Base-by-base conservation (phyloP, 2,113 vertebrate species). In the Podarcis muralis region DNA sequence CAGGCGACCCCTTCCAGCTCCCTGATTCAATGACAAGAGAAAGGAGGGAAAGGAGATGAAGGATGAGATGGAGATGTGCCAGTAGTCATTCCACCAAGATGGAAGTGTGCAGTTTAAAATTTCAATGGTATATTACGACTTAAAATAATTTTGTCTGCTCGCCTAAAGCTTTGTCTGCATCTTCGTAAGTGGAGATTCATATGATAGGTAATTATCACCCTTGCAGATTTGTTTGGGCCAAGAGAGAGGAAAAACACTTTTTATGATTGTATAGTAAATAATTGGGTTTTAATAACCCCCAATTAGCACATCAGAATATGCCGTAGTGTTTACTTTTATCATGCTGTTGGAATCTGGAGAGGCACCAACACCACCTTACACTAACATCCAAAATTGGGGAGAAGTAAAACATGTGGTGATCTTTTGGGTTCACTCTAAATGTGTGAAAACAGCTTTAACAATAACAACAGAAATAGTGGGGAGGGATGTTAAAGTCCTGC, bases 241-340 rank as follows among this genome's bases (percentile, higher is more conserved):
- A 43, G 25, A 88, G 94, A 96, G 20, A 77, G 25, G 37, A 6
- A 9, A 57, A 40, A 30, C 6, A 83, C 95, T 89, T 89, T 89
- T 92, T 89, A 92, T 95, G 92, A 95, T 94, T 94, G 95, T 89
- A 94, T 93, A 91, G 85, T 97, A 96, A 97, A 97, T 97, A 97
- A 96, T 96, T 90, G 94, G 95, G 96, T 94, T 88, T 3, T 95
- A 95, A 97, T 96, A 96, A 97, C 95, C 95, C 89, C 94, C 95
- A 97, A 97, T 97, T 97, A 97, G 92, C 96, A 90, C 95, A 96
- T 96, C 95, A 96, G 95, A 95, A 94, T 77, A 93, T 80, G 72
- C 89, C 12, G 65, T 32, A 90, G 94, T 93, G 93, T 94, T 95
- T 16, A 76, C 93, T 93, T 94, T 94, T 81, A 92, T 92, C 92